Evolutionary conservation across 2,113 vertebrate genomes (phyloP), one percentile per base, ranked within the genome.

Genomic region (Nothobranchius furzeri): DNA sequence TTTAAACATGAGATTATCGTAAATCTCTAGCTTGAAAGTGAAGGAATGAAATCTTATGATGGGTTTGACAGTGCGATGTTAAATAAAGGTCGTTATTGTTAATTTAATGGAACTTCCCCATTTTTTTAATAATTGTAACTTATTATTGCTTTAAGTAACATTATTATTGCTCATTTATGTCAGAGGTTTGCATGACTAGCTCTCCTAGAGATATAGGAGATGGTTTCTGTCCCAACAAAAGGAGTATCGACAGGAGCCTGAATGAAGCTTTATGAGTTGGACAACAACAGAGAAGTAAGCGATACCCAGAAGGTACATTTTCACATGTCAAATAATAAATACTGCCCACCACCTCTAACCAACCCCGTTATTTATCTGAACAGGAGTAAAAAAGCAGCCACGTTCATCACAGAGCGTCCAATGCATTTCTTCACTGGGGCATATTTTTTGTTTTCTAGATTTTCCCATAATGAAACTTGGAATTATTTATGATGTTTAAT

Each of bases 201-300:
- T 61, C 52, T 46, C 25, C 66, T 36, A 30, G 15, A 58, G 48
- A 52, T 36, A 40, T 6, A 67, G n/a, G 17, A 53, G 49, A 79
- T 15, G 59, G 56, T 53, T 2, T 30, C 30, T 30, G 64, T 67
- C 76, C 17, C 13, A 70, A 85, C 70, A 82, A 82, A 35, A 57
- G 75, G 75, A 60, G 73, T 61, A 64, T 75, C 75, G 73, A 55
- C 68, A 25, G 60, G 54, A 14, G 64, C 73, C 72, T 75, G 58
- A 83, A 68, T 85, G 59, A 78, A 84, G 63, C 53, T 76, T 79
- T 68, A 70, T 62, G 9, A 0, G 12, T 8, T 68, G 75, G 81
- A 70, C 75, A 76, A 71, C 57, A 0, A 14, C 0, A 13, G 57
- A 56, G 56, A 30, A 35, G 76, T 78, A 78, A 82, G 60, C 69